These are phyloP conservation scores for Alectoris magna DNA, from an alignment of 2,797 vertebrate species.

Conservation along the genomic window DNA sequence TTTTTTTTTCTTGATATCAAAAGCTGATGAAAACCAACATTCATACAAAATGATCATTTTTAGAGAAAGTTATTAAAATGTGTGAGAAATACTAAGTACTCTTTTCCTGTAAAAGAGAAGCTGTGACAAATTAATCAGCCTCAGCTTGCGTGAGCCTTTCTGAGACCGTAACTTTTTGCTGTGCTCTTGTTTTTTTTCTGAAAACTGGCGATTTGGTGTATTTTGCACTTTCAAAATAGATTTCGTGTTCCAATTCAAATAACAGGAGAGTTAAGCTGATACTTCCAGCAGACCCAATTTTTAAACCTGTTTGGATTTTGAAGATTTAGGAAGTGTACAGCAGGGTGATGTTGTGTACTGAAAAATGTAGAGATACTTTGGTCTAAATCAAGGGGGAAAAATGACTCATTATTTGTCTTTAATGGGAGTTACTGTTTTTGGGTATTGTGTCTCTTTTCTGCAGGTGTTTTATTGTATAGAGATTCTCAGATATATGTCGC, in stretches of 20 bases:
- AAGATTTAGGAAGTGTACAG: not conserved
- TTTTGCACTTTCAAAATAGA: not conserved
- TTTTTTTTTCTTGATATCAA: not conserved
- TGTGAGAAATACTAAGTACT: not conserved
- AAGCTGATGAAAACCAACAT: not conserved
- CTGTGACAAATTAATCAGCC: slow-evolving; percentile 12
- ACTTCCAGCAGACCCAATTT: not conserved
- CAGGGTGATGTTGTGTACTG: not conserved
- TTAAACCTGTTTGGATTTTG: not conserved
- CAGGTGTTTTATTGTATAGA: not conserved
- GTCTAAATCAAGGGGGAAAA: not conserved
- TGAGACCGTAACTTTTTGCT: not conserved
- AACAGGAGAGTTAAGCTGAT: not conserved
- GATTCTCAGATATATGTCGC: not conserved
- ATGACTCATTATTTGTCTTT: not conserved
- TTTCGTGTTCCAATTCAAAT: not conserved
- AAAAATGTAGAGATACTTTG: not conserved
- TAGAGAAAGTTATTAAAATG: not conserved
- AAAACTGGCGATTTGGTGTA: not conserved
- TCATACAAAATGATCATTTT: not conserved
- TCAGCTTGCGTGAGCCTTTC: not conserved
- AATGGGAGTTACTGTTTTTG: not conserved
- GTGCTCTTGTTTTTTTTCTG: not conserved
- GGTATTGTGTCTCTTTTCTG: not conserved
- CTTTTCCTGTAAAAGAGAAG: not conserved